Evolutionary conservation across 2,888 invertebrate genomes (phyloP).

Genomic region (Platycheirus rosarum): DNA sequence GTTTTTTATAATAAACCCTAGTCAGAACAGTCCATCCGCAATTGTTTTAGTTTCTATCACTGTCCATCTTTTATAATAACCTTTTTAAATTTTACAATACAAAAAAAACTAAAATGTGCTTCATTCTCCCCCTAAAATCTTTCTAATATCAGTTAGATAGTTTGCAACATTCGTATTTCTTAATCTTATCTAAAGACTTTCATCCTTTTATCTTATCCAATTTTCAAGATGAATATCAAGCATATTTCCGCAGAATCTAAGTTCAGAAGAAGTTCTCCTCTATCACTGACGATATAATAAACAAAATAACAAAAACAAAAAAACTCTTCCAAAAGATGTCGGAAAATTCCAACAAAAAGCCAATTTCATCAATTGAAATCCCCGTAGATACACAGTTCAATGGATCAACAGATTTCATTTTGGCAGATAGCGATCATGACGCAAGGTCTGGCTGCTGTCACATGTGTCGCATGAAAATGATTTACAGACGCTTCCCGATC

Average conservation of each 20-base stretch:
- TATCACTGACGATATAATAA: not conserved
- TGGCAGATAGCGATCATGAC: constrained; percentile 79
- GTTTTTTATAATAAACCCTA: too few species aligned
- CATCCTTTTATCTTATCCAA: constrained; percentile 6
- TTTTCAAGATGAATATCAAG: constrained; percentile 2
- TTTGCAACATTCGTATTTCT: not conserved
- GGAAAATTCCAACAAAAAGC: constrained; percentile 26
- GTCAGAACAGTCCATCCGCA: too few species aligned
- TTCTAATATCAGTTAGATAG: not conserved
- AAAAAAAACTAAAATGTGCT: not conserved
- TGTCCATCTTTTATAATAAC: too few species aligned
- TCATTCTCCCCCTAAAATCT: not conserved
- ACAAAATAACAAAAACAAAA: not conserved
- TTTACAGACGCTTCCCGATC: constrained; percentile 86
- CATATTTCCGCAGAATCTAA: constrained; percentile 8
- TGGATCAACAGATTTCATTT: constrained; percentile 79
- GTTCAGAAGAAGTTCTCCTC: not conserved
- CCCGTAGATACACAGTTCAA: constrained; percentile 78
- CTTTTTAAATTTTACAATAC: too few species aligned
- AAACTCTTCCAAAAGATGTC: constrained; percentile 1
- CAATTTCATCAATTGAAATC: constrained; percentile 66
- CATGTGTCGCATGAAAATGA: constrained; percentile 54
- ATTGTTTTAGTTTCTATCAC: too few species aligned
- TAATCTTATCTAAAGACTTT: not conserved
- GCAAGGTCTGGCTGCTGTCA: constrained; percentile 18